Percentiles rank a stretch among this genome's conserved stretches.
phyloP scores from a whole-genome alignment of 1,140 invertebrate genomes.

The Dermatophagoides farinae region DNA sequence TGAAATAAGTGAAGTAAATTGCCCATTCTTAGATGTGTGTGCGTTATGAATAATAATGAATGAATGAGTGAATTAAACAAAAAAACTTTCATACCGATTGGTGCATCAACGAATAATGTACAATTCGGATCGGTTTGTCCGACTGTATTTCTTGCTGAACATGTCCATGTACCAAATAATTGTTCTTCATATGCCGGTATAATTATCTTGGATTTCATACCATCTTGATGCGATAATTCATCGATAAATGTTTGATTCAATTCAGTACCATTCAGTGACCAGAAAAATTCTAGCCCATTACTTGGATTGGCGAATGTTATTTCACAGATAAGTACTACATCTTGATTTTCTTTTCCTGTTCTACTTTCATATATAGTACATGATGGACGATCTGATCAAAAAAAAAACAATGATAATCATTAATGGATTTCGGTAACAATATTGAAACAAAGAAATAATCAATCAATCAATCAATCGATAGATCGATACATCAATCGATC shows the following conservation, averaged over 20 bases:
- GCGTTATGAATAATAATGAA: too few species aligned
- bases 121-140: conserved; percentile 45
- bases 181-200: conserved; percentile 38
- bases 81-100: conserved; percentile 6
- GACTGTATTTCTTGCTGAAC: conserved; percentile 58
- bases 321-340: conserved; percentile 50
- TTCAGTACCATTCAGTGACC: conserved; percentile 46
- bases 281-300: conserved; percentile 49
- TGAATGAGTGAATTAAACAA: too few species aligned
- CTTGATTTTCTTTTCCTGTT: conserved; percentile 24
- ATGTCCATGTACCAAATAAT: conserved; percentile 54
- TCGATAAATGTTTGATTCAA: conserved; percentile 36
- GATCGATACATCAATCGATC: too few species aligned
- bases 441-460: neutral
- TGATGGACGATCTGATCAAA: conserved; percentile 51
- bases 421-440: neutral
- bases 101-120: conserved; percentile 15
- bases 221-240: conserved; percentile 24
- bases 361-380: conserved; percentile 51
- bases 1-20: too few species aligned
- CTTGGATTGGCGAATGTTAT: conserved; percentile 50
- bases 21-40: too few species aligned
- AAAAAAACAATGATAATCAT: conserved; percentile 16
- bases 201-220: conserved; percentile 18
- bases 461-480: too few species aligned